These are phyloP conservation scores for Poecilia wingei DNA, from an alignment of 2,797 vertebrate species.

Conservation along the genomic window DNA sequence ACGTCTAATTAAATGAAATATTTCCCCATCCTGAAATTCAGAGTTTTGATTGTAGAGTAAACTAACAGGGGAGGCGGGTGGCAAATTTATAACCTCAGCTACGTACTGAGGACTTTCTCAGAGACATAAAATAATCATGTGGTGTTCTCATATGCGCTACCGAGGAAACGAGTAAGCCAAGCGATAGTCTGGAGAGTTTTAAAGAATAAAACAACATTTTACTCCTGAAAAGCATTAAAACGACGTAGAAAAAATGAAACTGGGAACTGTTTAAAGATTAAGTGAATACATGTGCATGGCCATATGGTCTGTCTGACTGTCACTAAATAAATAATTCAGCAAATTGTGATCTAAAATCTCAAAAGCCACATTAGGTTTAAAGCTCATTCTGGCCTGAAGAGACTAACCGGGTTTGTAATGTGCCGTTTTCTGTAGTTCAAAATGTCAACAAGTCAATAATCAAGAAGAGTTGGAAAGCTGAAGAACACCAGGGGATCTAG, in stretches of 20 bases:
- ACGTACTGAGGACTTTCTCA: slow-evolving; percentile 34
- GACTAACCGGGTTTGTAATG: not conserved
- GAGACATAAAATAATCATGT: slow-evolving; percentile 48
- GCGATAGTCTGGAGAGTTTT: not conserved
- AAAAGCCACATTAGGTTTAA: slow-evolving; percentile 11
- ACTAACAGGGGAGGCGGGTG: slow-evolving; percentile 48
- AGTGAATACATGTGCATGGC: slow-evolving; percentile 4
- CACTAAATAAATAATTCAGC: slow-evolving; percentile 51
- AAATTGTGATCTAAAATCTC: slow-evolving; percentile 21
- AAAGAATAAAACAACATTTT: not conserved
- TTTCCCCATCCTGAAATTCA: slow-evolving; percentile 44
- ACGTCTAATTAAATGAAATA: slow-evolving; percentile 56
- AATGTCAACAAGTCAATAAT: not conserved
- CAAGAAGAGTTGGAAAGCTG: not conserved
- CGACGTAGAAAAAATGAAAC: not conserved
- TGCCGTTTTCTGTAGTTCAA: not conserved
- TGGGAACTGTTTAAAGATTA: slow-evolving; percentile 19
- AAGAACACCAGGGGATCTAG: not conserved
- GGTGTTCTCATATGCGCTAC: slow-evolving; percentile 36
- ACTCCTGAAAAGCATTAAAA: not conserved
- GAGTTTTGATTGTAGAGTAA: slow-evolving; percentile 64
- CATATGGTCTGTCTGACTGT: slow-evolving; percentile 30
- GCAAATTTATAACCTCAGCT: slow-evolving; percentile 56
- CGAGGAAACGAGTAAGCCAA: not conserved
- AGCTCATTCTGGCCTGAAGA: not conserved